Evolutionary conservation across 2,888 invertebrate species (phyloP), one percentile per base, ranked within the genome.

Genomic region (Aplocera efformata): DNA sequence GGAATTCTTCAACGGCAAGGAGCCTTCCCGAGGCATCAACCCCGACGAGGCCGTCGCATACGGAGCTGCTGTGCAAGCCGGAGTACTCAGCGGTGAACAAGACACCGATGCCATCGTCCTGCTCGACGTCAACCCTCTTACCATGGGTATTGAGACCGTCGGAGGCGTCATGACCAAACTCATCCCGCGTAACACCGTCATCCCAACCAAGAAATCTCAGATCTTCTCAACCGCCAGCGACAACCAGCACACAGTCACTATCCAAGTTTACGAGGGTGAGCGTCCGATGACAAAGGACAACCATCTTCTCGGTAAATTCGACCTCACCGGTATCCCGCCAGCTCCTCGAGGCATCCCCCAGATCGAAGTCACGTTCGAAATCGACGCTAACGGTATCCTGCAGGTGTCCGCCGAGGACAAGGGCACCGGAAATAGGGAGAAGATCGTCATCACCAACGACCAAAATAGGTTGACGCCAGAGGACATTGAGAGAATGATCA

Each of bases 201-300:
- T 99, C 69, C 99, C 99, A 20, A 99, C 99, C 36, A 99, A 99
- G 90, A 99, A 99, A 80, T 97, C 97, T 0, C 99, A 99, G 86
- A 98, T 99, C 74, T 99, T 99, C 93, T 98, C 98, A 0, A 99
- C 99, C 1, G 98, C 99, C 39, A 96, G 98, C 17, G 99, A 99
- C 80, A 99, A 99, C 84, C 99, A 99, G 80, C 97, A 98, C 83
- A 98, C 98, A 2, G 99, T 99, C 35, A 99, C 98, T 56, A 99
- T 99, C 76, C 97, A 98, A 84, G 98, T 98, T 0, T 99, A 96
- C 79, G 99, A 99, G 88, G 99, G 99, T 63, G 99, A 99, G 86
- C 94, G 99, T 67, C 98, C 99, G 13, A 98, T 99, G 99, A 99
- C 99, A 56, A 99, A 99, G 88, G 99, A 99, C 88, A 99, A 99